A percentile compares a stretch with the other conserved stretches of the same genome.
Evolutionary conservation across 2,113 vertebrate species (phyloP).

Genomic region (Zosterops pallidus): DNA sequence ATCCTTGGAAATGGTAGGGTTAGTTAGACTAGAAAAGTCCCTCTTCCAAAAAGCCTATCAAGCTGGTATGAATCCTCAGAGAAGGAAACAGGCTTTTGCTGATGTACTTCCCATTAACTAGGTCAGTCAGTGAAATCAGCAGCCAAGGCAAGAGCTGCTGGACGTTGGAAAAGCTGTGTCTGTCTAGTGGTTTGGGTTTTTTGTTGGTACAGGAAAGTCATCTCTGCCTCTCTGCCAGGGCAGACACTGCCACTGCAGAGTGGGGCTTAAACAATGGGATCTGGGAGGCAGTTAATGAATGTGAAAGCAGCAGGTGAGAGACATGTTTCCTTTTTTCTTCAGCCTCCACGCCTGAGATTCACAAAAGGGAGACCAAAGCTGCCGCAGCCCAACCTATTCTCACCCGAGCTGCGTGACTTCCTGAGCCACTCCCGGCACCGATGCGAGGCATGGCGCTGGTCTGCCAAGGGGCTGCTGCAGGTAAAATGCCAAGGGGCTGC

Average conservation of each 20-base stretch:
- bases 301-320: neutral
- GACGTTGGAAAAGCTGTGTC: too few relatives aligned
- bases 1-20: too few relatives aligned
- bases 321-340: neutral
- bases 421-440: slow-evolving; percentile 89
- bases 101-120: too few relatives aligned
- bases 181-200: too few relatives aligned
- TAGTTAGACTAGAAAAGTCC: too few relatives aligned
- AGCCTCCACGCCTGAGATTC: slow-evolving; percentile 83
- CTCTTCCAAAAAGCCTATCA: too few relatives aligned
- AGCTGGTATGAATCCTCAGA: too few relatives aligned
- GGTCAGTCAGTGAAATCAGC: too few relatives aligned
- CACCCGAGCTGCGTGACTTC: slow-evolving; percentile 84
- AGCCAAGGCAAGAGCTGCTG: too few relatives aligned
- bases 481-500: too few relatives aligned
- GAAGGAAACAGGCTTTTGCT: too few relatives aligned
- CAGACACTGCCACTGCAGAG: neutral
- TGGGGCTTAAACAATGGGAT: neutral
- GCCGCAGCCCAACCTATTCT: slow-evolving; percentile 89
- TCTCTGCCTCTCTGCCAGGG: neutral
- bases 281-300: neutral
- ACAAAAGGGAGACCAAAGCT: slow-evolving; percentile 91
- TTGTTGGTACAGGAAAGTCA: too few relatives aligned
- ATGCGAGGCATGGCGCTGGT: slow-evolving; percentile 85
- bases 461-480: slow-evolving; percentile 85